Evolutionary conservation across 2,797 vertebrate genomes (phyloP), one percentile per base, ranked within the genome.

Genomic region (Falco cherrug): DNA sequence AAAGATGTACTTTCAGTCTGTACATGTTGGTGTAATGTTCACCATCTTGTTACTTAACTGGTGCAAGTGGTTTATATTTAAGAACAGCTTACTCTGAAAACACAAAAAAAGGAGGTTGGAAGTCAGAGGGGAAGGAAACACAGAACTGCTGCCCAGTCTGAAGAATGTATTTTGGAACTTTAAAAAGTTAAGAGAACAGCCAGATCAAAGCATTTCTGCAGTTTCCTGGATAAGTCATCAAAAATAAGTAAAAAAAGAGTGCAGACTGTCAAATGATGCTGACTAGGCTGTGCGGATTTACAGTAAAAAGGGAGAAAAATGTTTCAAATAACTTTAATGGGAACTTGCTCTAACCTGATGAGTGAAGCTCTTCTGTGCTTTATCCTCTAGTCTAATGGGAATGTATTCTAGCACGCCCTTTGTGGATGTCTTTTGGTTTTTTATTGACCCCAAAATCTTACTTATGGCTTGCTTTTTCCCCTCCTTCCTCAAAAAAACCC

Each of bases 221-320:
- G 59, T 87, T 97, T 95, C 89, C 95, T 96, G 94, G 89, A 81
- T 10, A 95, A 95, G 54, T 64, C 74, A 75, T 95, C 82, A 87
- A 73, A 91, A 89, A 64, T 37, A 43, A 79, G 13, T 33, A 3
- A 8, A 17, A 31, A 54, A 84, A 15, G 13, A 25, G n/a, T 6
- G 21, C 78, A 90, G 87, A 47, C 71, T 94, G 91, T 76, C 2
- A 7, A 84, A 26, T 54, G 69, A 10, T 92, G 93, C 91, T 96
- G 96, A 96, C 54, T 39, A 57, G 51, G 84, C 80, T 8, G 69
- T n/a, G 51, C 3, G 7, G 79, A 63, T 64, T 96, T 93, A 85
- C 86, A 84, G 94, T 63, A 96, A 95, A 89, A 82, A 87, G 51
- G 51, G 21, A 84, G 41, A 25, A 75, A 93, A 94, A 60, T 0